phyloP scores from a whole-genome alignment of 2,888 invertebrate species.

The Nomada hirtipes region DNA sequence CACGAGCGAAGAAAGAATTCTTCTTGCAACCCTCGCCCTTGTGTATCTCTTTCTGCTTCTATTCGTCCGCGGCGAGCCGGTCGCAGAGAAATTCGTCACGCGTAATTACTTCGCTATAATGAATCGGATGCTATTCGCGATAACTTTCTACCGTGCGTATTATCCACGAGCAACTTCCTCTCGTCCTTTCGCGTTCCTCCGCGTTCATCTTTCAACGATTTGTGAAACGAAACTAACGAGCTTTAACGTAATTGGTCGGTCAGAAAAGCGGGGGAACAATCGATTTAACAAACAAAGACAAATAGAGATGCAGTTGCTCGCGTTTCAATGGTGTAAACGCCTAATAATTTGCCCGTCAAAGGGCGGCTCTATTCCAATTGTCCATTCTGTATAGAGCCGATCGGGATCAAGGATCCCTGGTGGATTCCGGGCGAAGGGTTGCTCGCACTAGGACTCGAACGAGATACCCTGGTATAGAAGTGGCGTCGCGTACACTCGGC shows the following conservation, averaged over 20 bases:
- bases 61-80: slow-evolving; percentile 15
- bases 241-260: background rate
- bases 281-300: background rate
- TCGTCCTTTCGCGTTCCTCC: slow-evolving; percentile 6
- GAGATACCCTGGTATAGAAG: slow-evolving; percentile 63
- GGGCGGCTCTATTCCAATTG: background rate
- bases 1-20: slow-evolving; percentile 52
- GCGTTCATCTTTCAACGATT: slow-evolving; percentile 31
- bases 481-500: slow-evolving; percentile 71
- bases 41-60: slow-evolving; percentile 23
- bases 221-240: background rate
- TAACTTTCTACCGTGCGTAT: slow-evolving; percentile 35
- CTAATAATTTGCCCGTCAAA: slow-evolving; percentile 27
- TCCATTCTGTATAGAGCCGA: background rate
- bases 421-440: slow-evolving; percentile 18
- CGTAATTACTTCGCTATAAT: slow-evolving; percentile 65
- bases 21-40: slow-evolving; percentile 36
- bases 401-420: slow-evolving; percentile 11
- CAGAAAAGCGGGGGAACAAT: background rate
- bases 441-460: background rate
- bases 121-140: slow-evolving; percentile 60
- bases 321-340: slow-evolving; percentile 41
- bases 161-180: background rate
- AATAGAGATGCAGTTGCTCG: background rate
- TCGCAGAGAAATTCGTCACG: slow-evolving; percentile 30